Percentiles rank a stretch among this genome's conserved stretches.
These are phyloP conservation scores for Microplitis deprimator DNA, from an alignment of 2,888 invertebrate species.

Conservation along the genomic window DNA sequence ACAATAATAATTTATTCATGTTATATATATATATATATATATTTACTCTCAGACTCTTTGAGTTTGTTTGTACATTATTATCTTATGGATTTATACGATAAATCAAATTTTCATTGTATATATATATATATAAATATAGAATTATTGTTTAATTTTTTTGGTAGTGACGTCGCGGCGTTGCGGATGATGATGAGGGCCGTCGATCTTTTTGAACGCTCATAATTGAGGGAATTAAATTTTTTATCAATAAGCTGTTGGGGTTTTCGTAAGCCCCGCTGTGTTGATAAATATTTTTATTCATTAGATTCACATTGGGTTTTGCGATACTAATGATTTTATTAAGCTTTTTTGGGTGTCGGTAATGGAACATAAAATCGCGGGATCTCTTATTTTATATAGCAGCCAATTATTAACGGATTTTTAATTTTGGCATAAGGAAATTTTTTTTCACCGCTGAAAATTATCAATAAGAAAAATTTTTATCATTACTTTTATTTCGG, in stretches of 20 bases:
- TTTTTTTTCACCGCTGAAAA: no score
- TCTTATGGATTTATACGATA: slow-evolving; percentile 38
- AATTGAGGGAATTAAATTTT: background rate
- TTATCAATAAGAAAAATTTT: no score
- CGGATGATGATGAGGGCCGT: background rate
- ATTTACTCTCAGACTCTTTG: background rate
- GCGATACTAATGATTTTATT: no score
- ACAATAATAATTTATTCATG: slow-evolving; percentile 31
- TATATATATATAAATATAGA: background rate
- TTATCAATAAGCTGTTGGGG: background rate
- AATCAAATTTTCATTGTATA: slow-evolving; percentile 10
- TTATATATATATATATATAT: background rate
- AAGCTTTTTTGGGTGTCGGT: no score
- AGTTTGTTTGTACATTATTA: background rate
- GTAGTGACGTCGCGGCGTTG: background rate
- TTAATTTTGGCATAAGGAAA: no score
- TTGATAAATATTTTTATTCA: background rate
- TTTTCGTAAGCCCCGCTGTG: background rate
- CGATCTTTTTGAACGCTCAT: background rate
- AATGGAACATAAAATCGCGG: no score
- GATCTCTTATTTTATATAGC: no score
- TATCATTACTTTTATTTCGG: no score
- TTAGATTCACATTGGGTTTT: background rate
- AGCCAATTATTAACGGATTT: no score
- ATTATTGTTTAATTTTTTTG: slow-evolving; percentile 18